Conservation (phyloP, 23 tunicate species). For the Trididemnum nubilum region DNA sequence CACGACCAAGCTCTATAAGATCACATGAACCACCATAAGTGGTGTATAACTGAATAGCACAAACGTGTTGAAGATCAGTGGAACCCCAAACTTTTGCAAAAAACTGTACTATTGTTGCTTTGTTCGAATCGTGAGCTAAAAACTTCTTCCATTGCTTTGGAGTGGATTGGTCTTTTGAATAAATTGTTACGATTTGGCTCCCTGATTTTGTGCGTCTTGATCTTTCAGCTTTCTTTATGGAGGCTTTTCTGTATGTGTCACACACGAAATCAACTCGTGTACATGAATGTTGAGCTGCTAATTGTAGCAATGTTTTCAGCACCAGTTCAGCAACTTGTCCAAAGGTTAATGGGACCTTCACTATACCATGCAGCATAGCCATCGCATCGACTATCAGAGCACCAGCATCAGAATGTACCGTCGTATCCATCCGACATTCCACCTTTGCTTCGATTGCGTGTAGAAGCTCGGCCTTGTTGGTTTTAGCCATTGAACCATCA, state of each 20-base stretch:
- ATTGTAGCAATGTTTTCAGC: neutral
- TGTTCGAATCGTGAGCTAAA: neutral
- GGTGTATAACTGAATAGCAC: too few relatives aligned
- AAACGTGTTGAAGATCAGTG: too few relatives aligned
- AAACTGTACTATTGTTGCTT: neutral
- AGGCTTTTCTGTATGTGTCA: slow-evolving; percentile 1
- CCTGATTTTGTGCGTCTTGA: neutral
- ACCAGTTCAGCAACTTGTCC: neutral
- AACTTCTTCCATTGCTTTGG: slow-evolving; percentile 1
- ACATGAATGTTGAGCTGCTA: neutral
- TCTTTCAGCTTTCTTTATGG: neutral
- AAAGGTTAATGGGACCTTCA: neutral
- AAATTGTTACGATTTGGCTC: neutral
- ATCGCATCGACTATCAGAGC: slow-evolving; percentile 5
- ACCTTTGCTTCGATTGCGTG: neutral
- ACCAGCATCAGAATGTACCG: neutral
- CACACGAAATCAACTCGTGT: neutral
- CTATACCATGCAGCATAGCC: neutral
- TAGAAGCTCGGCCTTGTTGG: neutral
- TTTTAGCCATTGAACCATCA: neutral
- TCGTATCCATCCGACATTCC: neutral
- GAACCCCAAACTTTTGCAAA: neutral
- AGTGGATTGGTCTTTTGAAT: neutral
- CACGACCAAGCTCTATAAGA: too few relatives aligned
- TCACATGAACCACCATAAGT: too few relatives aligned